A percentile compares a stretch with the other conserved stretches of the same genome.
Conservation (phyloP, 2,888 invertebrate genomes). For the Drosophila tanythrix region DNA sequence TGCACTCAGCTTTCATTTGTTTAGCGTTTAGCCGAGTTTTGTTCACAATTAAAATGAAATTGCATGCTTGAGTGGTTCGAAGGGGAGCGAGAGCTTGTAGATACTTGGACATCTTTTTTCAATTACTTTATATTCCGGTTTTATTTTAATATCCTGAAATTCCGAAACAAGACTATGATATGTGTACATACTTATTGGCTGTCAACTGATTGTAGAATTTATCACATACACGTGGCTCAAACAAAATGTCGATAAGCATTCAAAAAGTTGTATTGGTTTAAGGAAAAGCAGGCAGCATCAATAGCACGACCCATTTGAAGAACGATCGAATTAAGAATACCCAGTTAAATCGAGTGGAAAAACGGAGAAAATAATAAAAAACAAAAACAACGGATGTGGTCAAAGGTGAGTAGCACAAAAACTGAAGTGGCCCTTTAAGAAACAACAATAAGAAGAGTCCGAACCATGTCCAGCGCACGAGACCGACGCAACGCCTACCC, state of each 20-base stretch:
- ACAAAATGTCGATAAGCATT: background rate
- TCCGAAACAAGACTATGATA: background rate
- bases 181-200: background rate
- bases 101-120: slow-evolving; percentile 13
- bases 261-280: slow-evolving; percentile 1
- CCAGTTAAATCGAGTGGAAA: slow-evolving; percentile 64
- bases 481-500: slow-evolving; percentile 65
- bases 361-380: slow-evolving; percentile 46
- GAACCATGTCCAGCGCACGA: slow-evolving; percentile 53
- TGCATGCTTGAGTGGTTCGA: slow-evolving; percentile 67
- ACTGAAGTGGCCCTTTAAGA: slow-evolving; percentile 58
- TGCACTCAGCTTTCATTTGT: slow-evolving; percentile 75
- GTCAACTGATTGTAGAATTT: slow-evolving; percentile 3
- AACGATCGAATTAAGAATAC: slow-evolving; percentile 34
- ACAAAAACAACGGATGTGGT: slow-evolving; percentile 61
- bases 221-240: slow-evolving; percentile 25
- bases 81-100: slow-evolving; percentile 23
- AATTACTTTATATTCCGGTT: slow-evolving; percentile 17
- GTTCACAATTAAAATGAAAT: slow-evolving; percentile 79
- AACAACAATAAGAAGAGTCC: slow-evolving; percentile 35
- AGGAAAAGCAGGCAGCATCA: slow-evolving; percentile 20
- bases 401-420: slow-evolving; percentile 51
- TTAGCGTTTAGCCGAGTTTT: slow-evolving; percentile 73
- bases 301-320: slow-evolving; percentile 64
- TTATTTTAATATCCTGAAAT: slow-evolving; percentile 12